These are phyloP conservation scores for Dugesia japonica DNA, from an alignment of 2,888 invertebrate genomes.

Conservation along the genomic window DNA sequence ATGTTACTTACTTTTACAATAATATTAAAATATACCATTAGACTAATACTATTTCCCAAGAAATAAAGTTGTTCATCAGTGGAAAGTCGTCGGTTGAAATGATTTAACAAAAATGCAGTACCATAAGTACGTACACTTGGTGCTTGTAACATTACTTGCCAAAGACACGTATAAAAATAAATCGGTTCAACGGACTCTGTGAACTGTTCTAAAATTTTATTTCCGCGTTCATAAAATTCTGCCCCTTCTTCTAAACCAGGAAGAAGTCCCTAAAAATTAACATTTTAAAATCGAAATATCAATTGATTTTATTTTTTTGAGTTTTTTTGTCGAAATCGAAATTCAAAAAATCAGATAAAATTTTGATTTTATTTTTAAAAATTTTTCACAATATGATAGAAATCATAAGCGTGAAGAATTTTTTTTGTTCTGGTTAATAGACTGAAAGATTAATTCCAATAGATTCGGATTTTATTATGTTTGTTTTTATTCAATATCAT, in stretches of 20 bases:
- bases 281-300: background rate
- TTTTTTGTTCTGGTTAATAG: too few species aligned
- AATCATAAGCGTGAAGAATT: too few species aligned
- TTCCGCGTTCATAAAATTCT: slow-evolving; percentile 62
- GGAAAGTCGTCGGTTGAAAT: slow-evolving; percentile 62
- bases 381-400: too few species aligned
- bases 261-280: slow-evolving; percentile 54
- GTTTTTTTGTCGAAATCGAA: too few species aligned
- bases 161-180: slow-evolving; percentile 70
- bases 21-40: slow-evolving; percentile 55
- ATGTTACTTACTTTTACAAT: background rate
- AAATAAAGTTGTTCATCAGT: slow-evolving; percentile 68
- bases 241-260: slow-evolving; percentile 73
- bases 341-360: too few species aligned
- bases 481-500: too few species aligned
- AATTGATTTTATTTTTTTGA: too few species aligned
- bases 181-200: slow-evolving; percentile 61
- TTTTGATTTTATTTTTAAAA: too few species aligned
- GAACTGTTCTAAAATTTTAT: slow-evolving; percentile 56
- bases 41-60: slow-evolving; percentile 66
- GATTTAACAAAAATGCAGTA: slow-evolving; percentile 61
- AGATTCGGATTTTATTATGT: too few species aligned
- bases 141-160: slow-evolving; percentile 69
- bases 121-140: slow-evolving; percentile 66
- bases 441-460: too few species aligned